Percentiles rank a stretch among this genome's conserved stretches.
These are phyloP conservation scores for Epirrhoe tristata DNA, from an alignment of 2,888 invertebrate genomes.

Conservation along the genomic window DNA sequence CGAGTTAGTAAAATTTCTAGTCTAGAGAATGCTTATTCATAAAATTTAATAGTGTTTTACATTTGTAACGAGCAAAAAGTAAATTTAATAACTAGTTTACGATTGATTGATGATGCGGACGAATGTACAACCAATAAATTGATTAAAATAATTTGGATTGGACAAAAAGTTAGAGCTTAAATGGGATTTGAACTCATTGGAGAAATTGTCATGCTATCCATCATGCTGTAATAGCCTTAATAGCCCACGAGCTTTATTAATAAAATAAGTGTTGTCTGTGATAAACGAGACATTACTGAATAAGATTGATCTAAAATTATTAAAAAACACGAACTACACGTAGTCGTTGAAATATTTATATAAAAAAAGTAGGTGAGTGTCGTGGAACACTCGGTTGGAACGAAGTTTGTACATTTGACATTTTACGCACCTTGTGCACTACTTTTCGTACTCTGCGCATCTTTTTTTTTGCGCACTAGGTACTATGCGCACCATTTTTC, in stretches of 20 bases:
- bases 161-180: constrained; percentile 69
- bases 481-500: too few species aligned
- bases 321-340: not conserved
- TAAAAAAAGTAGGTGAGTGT: too few species aligned
- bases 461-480: too few species aligned
- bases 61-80: constrained; percentile 31
- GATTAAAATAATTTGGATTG: constrained; percentile 71
- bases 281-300: constrained; percentile 11
- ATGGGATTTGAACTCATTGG: constrained; percentile 59
- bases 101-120: constrained; percentile 73
- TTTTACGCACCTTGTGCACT: too few species aligned
- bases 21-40: constrained; percentile 14
- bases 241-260: constrained; percentile 57
- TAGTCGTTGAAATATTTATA: too few species aligned
- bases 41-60: constrained; percentile 10
- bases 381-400: too few species aligned
- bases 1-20: constrained; percentile 26
- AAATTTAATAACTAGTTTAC: constrained; percentile 65
- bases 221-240: constrained; percentile 65
- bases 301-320: constrained; percentile 22
- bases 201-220: constrained; percentile 72
- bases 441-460: too few species aligned
- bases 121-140: constrained; percentile 66
- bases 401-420: too few species aligned
- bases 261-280: constrained; percentile 44